Conservation (phyloP, 2,888 invertebrate genomes). For the Teinopalpus imperialis region DNA sequence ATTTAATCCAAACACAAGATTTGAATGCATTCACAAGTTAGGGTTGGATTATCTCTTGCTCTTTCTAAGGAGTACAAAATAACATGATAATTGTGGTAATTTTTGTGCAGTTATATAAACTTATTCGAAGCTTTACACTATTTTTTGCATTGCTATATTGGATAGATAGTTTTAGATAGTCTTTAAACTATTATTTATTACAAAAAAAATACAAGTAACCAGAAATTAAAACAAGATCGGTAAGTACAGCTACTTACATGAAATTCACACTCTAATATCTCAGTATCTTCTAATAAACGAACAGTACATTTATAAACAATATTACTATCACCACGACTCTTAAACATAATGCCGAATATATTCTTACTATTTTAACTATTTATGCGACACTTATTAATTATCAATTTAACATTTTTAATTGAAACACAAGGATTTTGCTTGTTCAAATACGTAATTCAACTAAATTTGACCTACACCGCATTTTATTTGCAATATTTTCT, state of each 20-base stretch:
- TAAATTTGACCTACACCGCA: slow-evolving; percentile 1
- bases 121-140: no score
- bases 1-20: no score
- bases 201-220: no score
- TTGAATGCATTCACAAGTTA: no score
- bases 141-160: no score
- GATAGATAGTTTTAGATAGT: no score
- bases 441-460: background rate
- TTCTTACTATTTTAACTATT: background rate
- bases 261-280: slow-evolving; percentile 96
- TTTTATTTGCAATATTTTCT: slow-evolving; percentile 13
- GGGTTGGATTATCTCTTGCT: no score
- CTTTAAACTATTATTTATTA: no score
- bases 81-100: no score
- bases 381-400: background rate
- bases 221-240: no score
- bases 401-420: slow-evolving; percentile 20
- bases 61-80: no score
- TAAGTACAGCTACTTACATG: slow-evolving; percentile 85
- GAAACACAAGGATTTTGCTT: background rate
- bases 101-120: no score
- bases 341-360: slow-evolving; percentile 72
- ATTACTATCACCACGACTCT: slow-evolving; percentile 89
- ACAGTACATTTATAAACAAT: slow-evolving; percentile 94
- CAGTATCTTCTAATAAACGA: slow-evolving; percentile 93